Percentiles rank a stretch among this genome's conserved stretches.
Conservation (phyloP, 2,797 vertebrate species). For the Podargus strigoides region DNA sequence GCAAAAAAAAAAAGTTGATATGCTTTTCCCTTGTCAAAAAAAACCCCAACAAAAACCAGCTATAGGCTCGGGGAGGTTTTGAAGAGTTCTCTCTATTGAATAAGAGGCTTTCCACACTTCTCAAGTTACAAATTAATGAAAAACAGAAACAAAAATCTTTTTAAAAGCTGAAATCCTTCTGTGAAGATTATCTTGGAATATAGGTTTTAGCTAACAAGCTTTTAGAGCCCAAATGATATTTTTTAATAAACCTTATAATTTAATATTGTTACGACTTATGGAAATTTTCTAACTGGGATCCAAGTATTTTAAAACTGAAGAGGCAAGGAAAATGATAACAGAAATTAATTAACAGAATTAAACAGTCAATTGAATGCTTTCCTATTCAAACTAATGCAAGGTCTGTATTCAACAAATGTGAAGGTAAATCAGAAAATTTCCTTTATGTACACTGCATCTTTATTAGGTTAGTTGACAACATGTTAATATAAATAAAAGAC, state of each 20-base stretch:
- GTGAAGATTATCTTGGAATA: background rate
- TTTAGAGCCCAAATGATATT: background rate
- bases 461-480: background rate
- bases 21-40: background rate
- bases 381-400: background rate
- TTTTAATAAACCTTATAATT: slow-evolving; percentile 3
- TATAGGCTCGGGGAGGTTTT: background rate
- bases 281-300: background rate
- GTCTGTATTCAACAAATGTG: background rate
- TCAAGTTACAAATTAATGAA: background rate
- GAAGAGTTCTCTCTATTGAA: background rate
- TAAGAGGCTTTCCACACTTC: background rate
- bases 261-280: background rate
- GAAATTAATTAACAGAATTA: slow-evolving; percentile 15
- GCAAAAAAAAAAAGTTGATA: background rate
- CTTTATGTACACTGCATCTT: background rate
- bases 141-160: background rate
- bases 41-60: too few species aligned
- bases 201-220: background rate
- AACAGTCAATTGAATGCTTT: background rate
- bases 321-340: background rate
- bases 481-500: slow-evolving; percentile 1
- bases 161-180: background rate
- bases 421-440: slow-evolving; percentile 6
- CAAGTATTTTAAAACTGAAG: background rate